Evolutionary conservation across 2,113 vertebrate genomes (phyloP).

Genomic region (Grallaria varia): DNA sequence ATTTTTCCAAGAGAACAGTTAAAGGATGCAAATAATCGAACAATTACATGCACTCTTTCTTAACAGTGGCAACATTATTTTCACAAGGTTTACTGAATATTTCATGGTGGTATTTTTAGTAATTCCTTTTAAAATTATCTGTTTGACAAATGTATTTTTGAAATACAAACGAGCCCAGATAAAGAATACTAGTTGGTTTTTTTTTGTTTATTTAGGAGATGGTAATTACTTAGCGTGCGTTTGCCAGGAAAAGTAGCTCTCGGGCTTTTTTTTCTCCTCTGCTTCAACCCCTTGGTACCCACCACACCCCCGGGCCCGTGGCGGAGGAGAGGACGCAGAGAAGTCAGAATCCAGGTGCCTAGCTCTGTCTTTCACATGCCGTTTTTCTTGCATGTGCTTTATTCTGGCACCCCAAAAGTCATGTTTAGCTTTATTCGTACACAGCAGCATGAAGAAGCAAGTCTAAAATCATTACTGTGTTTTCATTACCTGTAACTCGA

Average conservation of each 20-base stretch:
- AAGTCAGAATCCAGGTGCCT: accelerated
- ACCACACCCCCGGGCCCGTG: not conserved
- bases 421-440: not conserved
- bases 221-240: not conserved
- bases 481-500: not conserved
- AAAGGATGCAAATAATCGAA: not conserved
- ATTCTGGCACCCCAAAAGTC: not conserved
- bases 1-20: not conserved
- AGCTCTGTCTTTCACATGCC: not conserved
- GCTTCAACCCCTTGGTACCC: not conserved
- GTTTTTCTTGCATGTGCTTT: not conserved
- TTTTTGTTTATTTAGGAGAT: not conserved
- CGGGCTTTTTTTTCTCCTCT: no score
- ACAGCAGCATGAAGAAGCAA: not conserved
- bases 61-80: not conserved
- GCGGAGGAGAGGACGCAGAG: no score
- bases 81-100: not conserved
- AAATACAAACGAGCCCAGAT: not conserved
- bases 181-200: not conserved
- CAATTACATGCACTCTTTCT: not conserved
- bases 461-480: not conserved
- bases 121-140: not conserved
- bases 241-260: not conserved
- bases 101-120: not conserved
- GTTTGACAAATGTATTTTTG: not conserved